These are phyloP conservation scores for Astyanax mexicanus DNA, from an alignment of 2,797 vertebrate species.

Conservation along the genomic window DNA sequence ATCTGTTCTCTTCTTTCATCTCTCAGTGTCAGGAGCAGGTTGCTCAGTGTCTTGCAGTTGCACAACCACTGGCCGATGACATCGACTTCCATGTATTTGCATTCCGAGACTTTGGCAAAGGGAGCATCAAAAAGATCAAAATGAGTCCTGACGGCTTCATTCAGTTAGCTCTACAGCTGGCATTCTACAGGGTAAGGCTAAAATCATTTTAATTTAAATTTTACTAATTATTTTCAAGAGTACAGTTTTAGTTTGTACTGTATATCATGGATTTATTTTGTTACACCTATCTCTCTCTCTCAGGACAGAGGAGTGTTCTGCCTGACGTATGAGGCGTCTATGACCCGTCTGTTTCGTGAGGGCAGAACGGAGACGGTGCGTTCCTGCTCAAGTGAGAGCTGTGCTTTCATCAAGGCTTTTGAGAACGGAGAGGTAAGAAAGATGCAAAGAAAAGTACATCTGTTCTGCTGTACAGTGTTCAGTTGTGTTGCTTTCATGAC, in stretches of 20 bases:
- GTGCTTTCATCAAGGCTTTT: constrained; percentile 83
- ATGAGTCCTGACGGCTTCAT: constrained; percentile 89
- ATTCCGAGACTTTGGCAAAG: constrained; percentile 88
- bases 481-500: not conserved
- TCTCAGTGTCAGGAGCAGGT: constrained; percentile 83
- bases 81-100: constrained; percentile 85
- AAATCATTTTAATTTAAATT: too few relatives aligned
- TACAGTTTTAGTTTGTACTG: not conserved
- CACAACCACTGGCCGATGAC: constrained; percentile 82
- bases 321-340: constrained; percentile 89
- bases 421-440: constrained; percentile 75
- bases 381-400: constrained; percentile 84
- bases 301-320: constrained; percentile 86
- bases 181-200: constrained; percentile 84
- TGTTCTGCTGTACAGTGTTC: not conserved
- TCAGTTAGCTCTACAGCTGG: constrained; percentile 87
- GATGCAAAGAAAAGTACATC: not conserved
- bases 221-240: constrained; percentile 68
- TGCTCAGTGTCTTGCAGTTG: constrained; percentile 79
- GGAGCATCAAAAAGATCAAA: constrained; percentile 83
- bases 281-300: not conserved
- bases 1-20: too few relatives aligned
- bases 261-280: too few relatives aligned
- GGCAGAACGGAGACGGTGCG: constrained; percentile 91
- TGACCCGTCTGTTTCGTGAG: constrained; percentile 91